Evolutionary conservation across 37 sponge, comb jelly and placozoan species (phyloP).

Genomic region (Chondrosia reniformis): DNA sequence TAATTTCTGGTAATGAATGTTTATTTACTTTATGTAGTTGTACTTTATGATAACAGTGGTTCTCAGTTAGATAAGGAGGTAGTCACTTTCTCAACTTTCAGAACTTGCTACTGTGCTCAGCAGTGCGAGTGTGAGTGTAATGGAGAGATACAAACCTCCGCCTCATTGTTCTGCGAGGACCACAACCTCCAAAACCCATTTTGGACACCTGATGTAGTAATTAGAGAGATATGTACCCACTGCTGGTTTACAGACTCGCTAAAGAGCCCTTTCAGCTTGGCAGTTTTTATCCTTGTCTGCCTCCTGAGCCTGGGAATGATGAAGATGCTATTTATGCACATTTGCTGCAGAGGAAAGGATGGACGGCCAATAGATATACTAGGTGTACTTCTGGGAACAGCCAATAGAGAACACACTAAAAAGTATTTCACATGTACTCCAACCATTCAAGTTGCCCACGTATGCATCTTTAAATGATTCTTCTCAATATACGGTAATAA

Average conservation of each 20-base stretch:
- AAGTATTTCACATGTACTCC: constrained; percentile 25
- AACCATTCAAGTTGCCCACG: background rate
- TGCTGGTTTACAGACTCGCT: constrained; percentile 76
- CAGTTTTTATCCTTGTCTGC: constrained; percentile 29
- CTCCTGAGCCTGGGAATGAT: constrained; percentile 66
- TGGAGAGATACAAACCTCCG: constrained; percentile 1
- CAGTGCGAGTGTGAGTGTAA: constrained; percentile 58
- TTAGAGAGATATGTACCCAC: constrained; percentile 45
- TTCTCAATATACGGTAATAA: background rate
- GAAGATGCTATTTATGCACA: constrained; percentile 62
- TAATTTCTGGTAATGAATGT: background rate
- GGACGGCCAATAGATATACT: constrained; percentile 67
- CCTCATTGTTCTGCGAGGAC: constrained; percentile 11
- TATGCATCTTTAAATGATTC: background rate
- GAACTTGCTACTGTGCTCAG: constrained; percentile 64
- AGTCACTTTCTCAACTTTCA: constrained; percentile 47
- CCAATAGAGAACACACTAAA: constrained; percentile 48
- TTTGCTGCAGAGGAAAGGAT: constrained; percentile 59
- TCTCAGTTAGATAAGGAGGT: constrained; percentile 35
- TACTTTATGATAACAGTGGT: constrained; percentile 50
- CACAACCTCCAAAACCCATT: constrained; percentile 32
- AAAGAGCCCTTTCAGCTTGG: constrained; percentile 40
- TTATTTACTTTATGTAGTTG: constrained; percentile 30
- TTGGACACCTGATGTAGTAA: constrained; percentile 33
- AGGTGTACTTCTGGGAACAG: constrained; percentile 64